A percentile compares a stretch with the other conserved stretches of the same genome.
phyloP scores from a whole-genome alignment of 2,888 invertebrate genomes.

The Pycnomerus fuliginosus region DNA sequence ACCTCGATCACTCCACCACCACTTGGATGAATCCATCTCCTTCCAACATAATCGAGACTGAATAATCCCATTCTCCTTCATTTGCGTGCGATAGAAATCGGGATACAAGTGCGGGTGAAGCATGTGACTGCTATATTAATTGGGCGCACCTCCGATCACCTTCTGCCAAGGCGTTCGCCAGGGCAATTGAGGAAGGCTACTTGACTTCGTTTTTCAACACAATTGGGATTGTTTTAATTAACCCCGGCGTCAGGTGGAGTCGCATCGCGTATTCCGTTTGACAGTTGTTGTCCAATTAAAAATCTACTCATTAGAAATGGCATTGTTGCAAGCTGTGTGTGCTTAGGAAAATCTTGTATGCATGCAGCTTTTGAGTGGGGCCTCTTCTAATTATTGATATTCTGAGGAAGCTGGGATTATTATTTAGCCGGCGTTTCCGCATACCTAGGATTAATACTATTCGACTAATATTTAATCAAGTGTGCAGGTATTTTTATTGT shows the following conservation, averaged over 20 bases:
- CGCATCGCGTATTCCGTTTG: slow-evolving; percentile 39
- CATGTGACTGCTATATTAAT: slow-evolving; percentile 35
- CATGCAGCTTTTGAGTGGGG: slow-evolving; percentile 5
- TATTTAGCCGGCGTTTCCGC: slow-evolving; percentile 1
- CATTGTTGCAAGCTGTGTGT: slow-evolving; percentile 18
- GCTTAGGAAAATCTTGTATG: slow-evolving; percentile 12
- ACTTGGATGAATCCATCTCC: slow-evolving; percentile 1
- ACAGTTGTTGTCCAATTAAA: slow-evolving; percentile 44
- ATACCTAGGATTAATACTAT: too few relatives aligned
- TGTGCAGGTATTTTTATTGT: too few relatives aligned
- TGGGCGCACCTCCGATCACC: slow-evolving; percentile 37
- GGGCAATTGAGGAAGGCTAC: too few relatives aligned
- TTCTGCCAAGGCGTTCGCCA: slow-evolving; percentile 39
- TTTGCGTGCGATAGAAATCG: slow-evolving; percentile 8
- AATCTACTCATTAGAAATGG: slow-evolving; percentile 41
- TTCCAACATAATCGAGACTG: not conserved
- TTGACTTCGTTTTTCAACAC: slow-evolving; percentile 4
- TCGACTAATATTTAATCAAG: too few relatives aligned
- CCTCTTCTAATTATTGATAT: slow-evolving; percentile 19
- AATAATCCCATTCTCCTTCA: not conserved
- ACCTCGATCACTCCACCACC: slow-evolving; percentile 24
- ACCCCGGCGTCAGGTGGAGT: slow-evolving; percentile 1
- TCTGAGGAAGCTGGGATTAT: slow-evolving; percentile 8
- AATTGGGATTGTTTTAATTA: slow-evolving; percentile 14
- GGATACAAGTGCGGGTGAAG: slow-evolving; percentile 32